Evolutionary conservation across 2,113 vertebrate genomes (phyloP), one percentile per base, ranked within the genome.

Genomic region (Periophthalmodon schlosseri): DNA sequence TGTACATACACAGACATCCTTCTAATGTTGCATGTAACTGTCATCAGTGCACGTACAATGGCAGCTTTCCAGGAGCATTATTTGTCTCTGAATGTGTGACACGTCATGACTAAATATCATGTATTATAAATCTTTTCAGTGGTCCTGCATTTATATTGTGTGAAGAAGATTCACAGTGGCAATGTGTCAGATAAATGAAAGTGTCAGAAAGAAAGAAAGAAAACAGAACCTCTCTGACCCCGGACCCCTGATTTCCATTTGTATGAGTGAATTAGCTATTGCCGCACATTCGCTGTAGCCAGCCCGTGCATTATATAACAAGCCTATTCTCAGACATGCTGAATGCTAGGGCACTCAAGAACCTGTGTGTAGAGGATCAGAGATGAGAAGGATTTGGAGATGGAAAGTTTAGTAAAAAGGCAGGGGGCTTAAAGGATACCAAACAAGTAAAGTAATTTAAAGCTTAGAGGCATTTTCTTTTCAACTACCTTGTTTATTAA

Each of bases 161-260:
- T 75, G 57, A 6, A 12, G 39, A 61, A 16, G 33, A 28, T 36
- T 74, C 56, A 63, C 64, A 12, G 58, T 66, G 72, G 69, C 57
- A 63, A 24, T 28, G 7, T n/a, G 34, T 28, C n/a, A 49, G 49
- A 49, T 49, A 39, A 47, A 52, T 69, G 60, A 33, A 63, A 79
- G 74, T 49, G 68, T 68, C 77, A 70, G 54, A 70, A n/a, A n/a
- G n/a, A n/a, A n/a, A n/a, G n/a, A n/a, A n/a, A 79, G 58, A 75
- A 82, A 76, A 87, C 75, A 79, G 47, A 75, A 84, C 60, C 73
- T 68, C 16, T 68, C 65, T 76, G 85, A 82, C 82, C 85, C 86
- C 82, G 75, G 76, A 65, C 63, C 74, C 87, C 76, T 89, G 50
- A 90, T 92, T 92, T 91, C 84, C 87, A 91, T 91, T 74, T 86